Conservation (phyloP, 2,888 invertebrate genomes). For the Dioctria linearis region DNA sequence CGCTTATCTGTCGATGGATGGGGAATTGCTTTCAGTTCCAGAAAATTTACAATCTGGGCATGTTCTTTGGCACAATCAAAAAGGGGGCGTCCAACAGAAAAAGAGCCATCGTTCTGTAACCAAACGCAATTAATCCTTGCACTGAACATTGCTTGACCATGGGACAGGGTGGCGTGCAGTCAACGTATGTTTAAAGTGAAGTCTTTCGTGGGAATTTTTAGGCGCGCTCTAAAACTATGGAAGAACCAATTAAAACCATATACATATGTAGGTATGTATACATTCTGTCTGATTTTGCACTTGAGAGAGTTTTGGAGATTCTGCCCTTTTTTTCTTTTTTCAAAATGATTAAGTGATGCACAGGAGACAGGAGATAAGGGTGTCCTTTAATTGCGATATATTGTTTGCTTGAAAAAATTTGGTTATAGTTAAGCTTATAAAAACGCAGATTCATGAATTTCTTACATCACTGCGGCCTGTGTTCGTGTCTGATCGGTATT, state of each 20-base stretch:
- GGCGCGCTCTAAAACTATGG: constrained; percentile 9
- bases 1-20: constrained; percentile 55
- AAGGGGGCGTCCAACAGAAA: constrained; percentile 29
- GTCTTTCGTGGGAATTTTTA: constrained; percentile 14
- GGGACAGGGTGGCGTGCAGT: neutral
- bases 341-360: too few relatives aligned
- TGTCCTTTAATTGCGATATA: too few relatives aligned
- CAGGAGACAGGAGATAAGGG: too few relatives aligned
- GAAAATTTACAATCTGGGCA: constrained; percentile 56
- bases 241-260: constrained; percentile 40
- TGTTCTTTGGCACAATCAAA: constrained; percentile 55
- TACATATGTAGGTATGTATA: constrained; percentile 4
- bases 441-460: too few relatives aligned
- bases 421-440: too few relatives aligned
- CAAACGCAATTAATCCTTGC: constrained; percentile 56
- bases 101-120: constrained; percentile 44
- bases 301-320: too few relatives aligned
- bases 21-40: constrained; percentile 57
- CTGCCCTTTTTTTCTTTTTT: too few relatives aligned
- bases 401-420: too few relatives aligned
- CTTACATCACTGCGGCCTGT: too few relatives aligned
- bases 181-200: constrained; percentile 13
- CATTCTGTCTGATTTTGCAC: too few relatives aligned
- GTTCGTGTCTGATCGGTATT: too few relatives aligned
- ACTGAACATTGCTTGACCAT: constrained; percentile 20